Conservation (phyloP, 2,113 vertebrate species). For the Salminus brasiliensis region DNA sequence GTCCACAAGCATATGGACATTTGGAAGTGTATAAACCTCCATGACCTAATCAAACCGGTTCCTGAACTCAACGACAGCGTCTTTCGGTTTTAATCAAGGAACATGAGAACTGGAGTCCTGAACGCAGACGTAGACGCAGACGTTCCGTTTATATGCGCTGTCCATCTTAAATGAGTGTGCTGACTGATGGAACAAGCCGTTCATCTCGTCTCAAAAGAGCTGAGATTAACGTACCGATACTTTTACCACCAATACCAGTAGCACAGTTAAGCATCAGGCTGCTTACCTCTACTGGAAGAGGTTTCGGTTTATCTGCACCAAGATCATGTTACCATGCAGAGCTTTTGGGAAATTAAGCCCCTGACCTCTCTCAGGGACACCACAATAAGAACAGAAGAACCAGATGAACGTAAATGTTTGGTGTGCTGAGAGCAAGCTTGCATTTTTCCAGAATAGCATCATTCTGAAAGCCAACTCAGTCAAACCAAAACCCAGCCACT, state of each 20-base stretch:
- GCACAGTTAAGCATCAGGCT: neutral
- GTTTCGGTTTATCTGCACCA: constrained; percentile 9
- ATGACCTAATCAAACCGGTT: neutral
- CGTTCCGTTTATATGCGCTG: too few species aligned
- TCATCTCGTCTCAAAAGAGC: neutral
- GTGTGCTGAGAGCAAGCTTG: neutral
- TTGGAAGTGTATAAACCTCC: too few species aligned
- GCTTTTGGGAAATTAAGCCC: constrained; percentile 13
- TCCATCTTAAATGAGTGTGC: neutral
- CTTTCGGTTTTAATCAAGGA: neutral
- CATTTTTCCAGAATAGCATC: neutral
- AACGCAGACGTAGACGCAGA: neutral
- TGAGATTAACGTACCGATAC: neutral
- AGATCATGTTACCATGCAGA: neutral
- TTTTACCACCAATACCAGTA: neutral
- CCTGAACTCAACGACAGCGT: neutral
- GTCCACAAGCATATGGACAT: too few species aligned
- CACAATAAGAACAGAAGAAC: neutral
- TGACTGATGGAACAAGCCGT: neutral
- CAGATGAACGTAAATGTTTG: neutral
- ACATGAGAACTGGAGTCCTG: neutral
- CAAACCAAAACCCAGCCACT: constrained; percentile 22
- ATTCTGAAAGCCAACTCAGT: constrained; percentile 28
- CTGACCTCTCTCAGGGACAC: neutral
- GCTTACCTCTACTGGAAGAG: neutral